These are phyloP conservation scores for Pachyseris speciosa DNA, from an alignment of 64 coral and sea anemone genomes.

Conservation along the genomic window DNA sequence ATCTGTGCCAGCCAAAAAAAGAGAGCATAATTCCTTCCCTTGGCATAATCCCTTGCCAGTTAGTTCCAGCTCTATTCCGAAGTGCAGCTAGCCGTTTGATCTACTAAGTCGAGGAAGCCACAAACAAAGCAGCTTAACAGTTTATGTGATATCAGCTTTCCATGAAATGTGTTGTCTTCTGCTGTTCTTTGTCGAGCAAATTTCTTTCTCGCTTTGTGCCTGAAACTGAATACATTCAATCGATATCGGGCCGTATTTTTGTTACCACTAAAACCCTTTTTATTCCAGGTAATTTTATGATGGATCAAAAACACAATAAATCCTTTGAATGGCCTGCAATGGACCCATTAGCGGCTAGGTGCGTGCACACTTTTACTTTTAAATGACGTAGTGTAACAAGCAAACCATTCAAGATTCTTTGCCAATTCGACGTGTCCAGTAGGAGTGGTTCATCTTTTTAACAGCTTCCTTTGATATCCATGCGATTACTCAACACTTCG, in stretches of 20 bases:
- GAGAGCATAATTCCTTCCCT: too few species aligned
- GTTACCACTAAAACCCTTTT: not conserved
- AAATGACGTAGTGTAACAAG: not conserved
- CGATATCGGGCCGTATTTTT: not conserved
- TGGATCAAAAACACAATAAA: not conserved
- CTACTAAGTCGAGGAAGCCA: too few species aligned
- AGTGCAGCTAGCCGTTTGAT: too few species aligned
- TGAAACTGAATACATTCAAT: not conserved
- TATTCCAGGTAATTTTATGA: not conserved
- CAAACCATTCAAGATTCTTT: not conserved
- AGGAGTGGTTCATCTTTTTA: not conserved
- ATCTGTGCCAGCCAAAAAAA: too few species aligned
- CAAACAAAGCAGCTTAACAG: too few species aligned
- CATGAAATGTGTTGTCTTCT: too few species aligned
- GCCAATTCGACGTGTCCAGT: not conserved
- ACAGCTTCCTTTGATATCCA: not conserved
- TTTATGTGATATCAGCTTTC: too few species aligned
- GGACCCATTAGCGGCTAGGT: not conserved
- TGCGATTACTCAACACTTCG: not conserved
- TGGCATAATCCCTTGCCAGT: too few species aligned
- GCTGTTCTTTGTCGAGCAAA: not conserved
- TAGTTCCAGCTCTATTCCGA: too few species aligned
- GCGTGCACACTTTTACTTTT: not conserved
- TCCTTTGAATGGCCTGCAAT: conserved; percentile 3
- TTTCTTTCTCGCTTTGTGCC: not conserved